phyloP scores from a whole-genome alignment of 1,140 invertebrate species.

The Thaumetopoea pityocampa region DNA sequence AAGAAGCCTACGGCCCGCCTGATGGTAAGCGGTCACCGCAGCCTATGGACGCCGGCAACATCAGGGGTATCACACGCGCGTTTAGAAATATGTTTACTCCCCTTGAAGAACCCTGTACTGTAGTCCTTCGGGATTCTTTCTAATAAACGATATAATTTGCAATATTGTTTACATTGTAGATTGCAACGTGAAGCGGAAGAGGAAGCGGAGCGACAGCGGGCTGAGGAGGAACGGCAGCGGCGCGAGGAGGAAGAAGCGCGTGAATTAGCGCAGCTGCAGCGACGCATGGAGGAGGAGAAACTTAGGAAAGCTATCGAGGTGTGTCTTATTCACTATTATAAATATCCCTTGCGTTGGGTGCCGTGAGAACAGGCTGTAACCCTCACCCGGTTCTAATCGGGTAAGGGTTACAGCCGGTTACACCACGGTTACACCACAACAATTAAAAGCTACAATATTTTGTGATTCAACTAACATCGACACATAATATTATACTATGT shows the following conservation, averaged over 20 bases:
- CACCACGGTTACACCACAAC: not conserved
- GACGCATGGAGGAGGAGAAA: constrained; percentile 84
- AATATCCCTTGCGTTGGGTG: no score
- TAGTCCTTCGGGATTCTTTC: no score
- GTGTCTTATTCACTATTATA: constrained; percentile 49
- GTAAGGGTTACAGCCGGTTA: not conserved
- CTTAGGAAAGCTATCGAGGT: constrained; percentile 81
- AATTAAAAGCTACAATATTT: not conserved
- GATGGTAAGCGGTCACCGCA: no score
- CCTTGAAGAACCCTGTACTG: no score
- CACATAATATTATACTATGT: constrained; percentile 1
- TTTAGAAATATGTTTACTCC: no score
- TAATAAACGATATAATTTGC: no score
- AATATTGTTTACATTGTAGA: constrained; percentile 29
- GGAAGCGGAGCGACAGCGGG: constrained; percentile 84
- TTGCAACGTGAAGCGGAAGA: constrained; percentile 83
- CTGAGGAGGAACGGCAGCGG: constrained; percentile 88
- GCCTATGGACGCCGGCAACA: no score
- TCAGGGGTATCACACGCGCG: no score
- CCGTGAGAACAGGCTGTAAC: no score
- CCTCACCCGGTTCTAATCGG: no score
- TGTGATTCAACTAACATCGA: not conserved
- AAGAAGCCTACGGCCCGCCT: no score
- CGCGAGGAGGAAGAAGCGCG: constrained; percentile 85
- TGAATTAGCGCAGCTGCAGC: constrained; percentile 82